These are phyloP conservation scores for Dyspetes luteomarginatus DNA, from an alignment of 2,888 invertebrate genomes.

Conservation along the genomic window DNA sequence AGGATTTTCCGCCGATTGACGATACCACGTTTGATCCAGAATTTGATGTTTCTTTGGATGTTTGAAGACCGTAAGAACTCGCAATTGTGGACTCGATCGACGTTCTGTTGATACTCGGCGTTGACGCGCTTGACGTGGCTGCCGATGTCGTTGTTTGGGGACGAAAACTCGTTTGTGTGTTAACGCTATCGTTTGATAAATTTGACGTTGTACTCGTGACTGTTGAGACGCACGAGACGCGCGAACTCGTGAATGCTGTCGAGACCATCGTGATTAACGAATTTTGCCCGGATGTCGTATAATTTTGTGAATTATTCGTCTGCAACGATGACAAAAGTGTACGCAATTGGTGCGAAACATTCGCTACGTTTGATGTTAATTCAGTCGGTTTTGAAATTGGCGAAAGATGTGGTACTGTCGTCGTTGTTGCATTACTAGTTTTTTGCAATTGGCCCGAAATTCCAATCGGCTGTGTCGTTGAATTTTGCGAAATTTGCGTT, in stretches of 20 bases:
- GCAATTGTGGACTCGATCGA: slow-evolving; percentile 65
- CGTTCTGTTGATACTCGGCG: slow-evolving; percentile 60
- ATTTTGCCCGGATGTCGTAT: slow-evolving; percentile 84
- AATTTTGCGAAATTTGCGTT: slow-evolving; percentile 67
- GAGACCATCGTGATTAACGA: slow-evolving; percentile 83
- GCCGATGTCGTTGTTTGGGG: slow-evolving; percentile 60
- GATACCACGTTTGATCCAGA: slow-evolving; percentile 78
- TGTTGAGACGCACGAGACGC: slow-evolving; percentile 78
- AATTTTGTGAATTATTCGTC: slow-evolving; percentile 82
- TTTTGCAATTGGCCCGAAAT: slow-evolving; percentile 79
- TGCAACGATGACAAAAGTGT: slow-evolving; percentile 88
- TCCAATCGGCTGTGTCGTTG: slow-evolving; percentile 73
- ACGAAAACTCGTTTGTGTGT: slow-evolving; percentile 67
- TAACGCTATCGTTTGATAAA: slow-evolving; percentile 65
- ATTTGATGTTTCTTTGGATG: slow-evolving; percentile 70
- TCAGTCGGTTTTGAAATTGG: slow-evolving; percentile 90
- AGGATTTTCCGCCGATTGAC: slow-evolving; percentile 74
- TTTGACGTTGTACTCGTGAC: slow-evolving; percentile 76
- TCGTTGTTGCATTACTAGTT: slow-evolving; percentile 81
- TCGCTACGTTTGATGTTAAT: slow-evolving; percentile 89
- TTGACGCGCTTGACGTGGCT: slow-evolving; percentile 40
- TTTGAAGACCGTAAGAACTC: slow-evolving; percentile 62
- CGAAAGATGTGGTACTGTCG: slow-evolving; percentile 88
- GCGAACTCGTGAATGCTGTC: slow-evolving; percentile 84
- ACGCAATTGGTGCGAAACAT: slow-evolving; percentile 88